Base-by-base conservation (phyloP, 2,888 invertebrate genomes). In the Drosophila gaucha region DNA sequence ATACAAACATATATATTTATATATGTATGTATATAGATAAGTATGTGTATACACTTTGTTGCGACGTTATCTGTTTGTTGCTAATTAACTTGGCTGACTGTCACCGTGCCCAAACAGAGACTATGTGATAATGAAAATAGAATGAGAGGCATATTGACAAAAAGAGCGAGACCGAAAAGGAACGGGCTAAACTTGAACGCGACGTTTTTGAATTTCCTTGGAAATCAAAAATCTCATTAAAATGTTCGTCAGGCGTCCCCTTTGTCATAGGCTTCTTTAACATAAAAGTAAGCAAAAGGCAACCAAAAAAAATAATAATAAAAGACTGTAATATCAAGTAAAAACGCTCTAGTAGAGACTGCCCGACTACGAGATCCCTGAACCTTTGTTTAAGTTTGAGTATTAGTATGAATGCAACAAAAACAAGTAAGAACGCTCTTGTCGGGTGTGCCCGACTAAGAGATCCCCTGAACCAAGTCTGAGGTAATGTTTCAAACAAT, bases 11-110 rank as follows among this genome's bases (percentile, higher is more conserved):
- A 18, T 12, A 38, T 12, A 3, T 3, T 20, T 20, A 38, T 14
- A 20, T 24, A 41, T 14, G 12, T 22, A 39, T 22, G 3, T 16
- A 20, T 6, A 14, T 5, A 9, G 9, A 14, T 14, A 18, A 2
- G 6, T 22, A 14, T 22, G 33, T 49, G 22, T 6, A 18, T 63
- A 36, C 39, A 55, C 56, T 67, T 79, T 77, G 62, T 67, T 84
- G 78, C 62, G 78, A 84, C 78, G 78, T 69, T 79, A 79, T 79
- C 78, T 84, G 78, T 69, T 84, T 78, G 77, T 84, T 78, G 84
- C 78, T 79, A 84, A 84, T 79, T 79, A 79, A 80, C 85, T 84
- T 84, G 80, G 70, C 69, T 84, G 80, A 62, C 60, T 77, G 62
- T 70, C 77, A 52, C 80, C 56, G 58, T 55, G 43, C 55, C 35